Conservation (phyloP, 2,888 invertebrate species). For the Tetramorium bicarinatum region DNA sequence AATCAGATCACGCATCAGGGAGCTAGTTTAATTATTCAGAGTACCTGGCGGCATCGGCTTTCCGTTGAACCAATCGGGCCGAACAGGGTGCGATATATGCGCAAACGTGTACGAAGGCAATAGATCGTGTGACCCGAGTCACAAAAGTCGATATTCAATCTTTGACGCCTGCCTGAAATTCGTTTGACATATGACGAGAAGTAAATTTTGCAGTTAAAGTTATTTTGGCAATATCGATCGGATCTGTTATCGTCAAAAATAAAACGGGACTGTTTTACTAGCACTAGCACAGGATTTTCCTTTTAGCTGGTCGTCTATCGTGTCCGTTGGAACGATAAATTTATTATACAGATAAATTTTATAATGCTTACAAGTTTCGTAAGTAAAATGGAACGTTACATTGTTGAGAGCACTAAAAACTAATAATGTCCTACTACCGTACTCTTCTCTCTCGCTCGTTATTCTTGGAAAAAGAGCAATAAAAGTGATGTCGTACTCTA, state of each 20-base stretch:
- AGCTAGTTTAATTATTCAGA: constrained; percentile 77
- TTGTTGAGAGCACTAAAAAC: background rate
- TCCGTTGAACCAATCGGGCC: constrained; percentile 75
- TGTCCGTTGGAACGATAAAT: background rate
- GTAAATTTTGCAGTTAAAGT: constrained; percentile 46
- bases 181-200: constrained; percentile 50
- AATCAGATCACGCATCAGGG: constrained; percentile 72
- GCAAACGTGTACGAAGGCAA: constrained; percentile 39
- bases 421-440: constrained; percentile 2
- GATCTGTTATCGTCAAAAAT: constrained; percentile 28
- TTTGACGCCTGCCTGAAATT: constrained; percentile 51
- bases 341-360: constrained; percentile 13
- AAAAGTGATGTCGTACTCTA: constrained; percentile 25
- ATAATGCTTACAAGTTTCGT: constrained; percentile 1
- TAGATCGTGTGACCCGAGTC: constrained; percentile 40
- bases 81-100: constrained; percentile 53
- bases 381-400: constrained; percentile 4
- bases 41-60: constrained; percentile 74
- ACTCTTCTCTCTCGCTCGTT: background rate
- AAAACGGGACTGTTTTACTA: constrained; percentile 4
- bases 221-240: constrained; percentile 34
- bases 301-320: background rate
- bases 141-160: constrained; percentile 49
- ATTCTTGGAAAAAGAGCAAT: constrained; percentile 29
- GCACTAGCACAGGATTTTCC: background rate